Percentiles rank a stretch among this genome's conserved stretches.
phyloP scores from a whole-genome alignment of 2,888 invertebrate genomes.

The Arge pagana region DNA sequence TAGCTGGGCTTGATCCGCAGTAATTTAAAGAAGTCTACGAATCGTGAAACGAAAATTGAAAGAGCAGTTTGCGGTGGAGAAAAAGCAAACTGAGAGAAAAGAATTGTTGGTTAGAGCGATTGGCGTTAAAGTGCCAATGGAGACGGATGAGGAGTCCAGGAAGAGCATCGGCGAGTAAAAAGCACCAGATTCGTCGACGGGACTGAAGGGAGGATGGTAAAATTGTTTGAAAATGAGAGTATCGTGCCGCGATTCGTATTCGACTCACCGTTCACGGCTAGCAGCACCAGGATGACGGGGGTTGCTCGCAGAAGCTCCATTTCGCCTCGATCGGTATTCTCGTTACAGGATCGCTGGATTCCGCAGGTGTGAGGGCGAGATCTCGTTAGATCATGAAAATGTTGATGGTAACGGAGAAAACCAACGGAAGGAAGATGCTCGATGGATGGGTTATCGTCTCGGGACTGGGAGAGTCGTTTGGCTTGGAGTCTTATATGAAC shows the following conservation, averaged over 20 bases:
- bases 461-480: constrained; percentile 57
- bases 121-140: too few relatives aligned
- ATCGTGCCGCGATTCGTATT: too few relatives aligned
- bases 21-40: too few relatives aligned
- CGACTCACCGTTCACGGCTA: constrained; percentile 52
- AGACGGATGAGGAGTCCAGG: too few relatives aligned
- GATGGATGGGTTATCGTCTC: constrained; percentile 57
- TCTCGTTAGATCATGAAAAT: background rate
- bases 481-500: constrained; percentile 56
- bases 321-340: constrained; percentile 28
- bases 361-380: background rate
- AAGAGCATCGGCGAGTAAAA: too few relatives aligned
- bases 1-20: constrained; percentile 15
- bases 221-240: too few relatives aligned
- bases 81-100: too few relatives aligned
- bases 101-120: too few relatives aligned
- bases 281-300: constrained; percentile 46
- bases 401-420: background rate
- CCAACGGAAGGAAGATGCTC: constrained; percentile 46
- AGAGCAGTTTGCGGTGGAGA: too few relatives aligned
- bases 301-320: constrained; percentile 46
- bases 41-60: too few relatives aligned
- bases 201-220: too few relatives aligned
- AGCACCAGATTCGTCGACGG: too few relatives aligned
- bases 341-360: background rate